Percentiles rank a stretch among this genome's conserved stretches.
Conservation (phyloP, 53 echinoderm and acorn worm species). For the Echinarachnius parma region DNA sequence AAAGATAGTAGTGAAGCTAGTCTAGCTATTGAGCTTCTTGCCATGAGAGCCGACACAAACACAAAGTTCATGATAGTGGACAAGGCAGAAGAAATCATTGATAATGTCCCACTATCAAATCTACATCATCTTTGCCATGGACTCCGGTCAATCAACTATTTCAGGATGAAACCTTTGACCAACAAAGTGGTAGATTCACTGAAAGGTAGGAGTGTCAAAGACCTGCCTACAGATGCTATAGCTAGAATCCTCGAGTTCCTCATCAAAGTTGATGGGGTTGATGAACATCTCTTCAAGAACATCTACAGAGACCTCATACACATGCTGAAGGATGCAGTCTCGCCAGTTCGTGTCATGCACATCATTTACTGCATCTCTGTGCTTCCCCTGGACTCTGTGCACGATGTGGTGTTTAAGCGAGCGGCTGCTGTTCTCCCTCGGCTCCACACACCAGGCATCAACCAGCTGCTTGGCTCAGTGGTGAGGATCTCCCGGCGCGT, state of each 20-base stretch:
- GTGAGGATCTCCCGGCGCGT: constrained; percentile 50
- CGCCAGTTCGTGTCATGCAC: constrained; percentile 12
- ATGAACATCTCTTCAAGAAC: constrained; percentile 35
- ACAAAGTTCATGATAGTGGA: constrained; percentile 24
- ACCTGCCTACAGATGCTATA: constrained; percentile 27
- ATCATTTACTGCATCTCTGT: constrained; percentile 61
- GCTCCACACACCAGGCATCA: constrained; percentile 70
- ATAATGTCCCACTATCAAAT: background rate
- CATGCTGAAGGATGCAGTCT: constrained; percentile 29
- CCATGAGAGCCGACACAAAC: constrained; percentile 33
- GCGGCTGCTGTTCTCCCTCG: constrained; percentile 57
- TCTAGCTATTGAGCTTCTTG: constrained; percentile 52
- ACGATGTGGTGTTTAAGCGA: constrained; percentile 33
- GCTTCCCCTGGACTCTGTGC: constrained; percentile 44
- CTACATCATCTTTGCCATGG: constrained; percentile 35
- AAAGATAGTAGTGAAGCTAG: constrained; percentile 54
- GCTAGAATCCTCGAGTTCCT: constrained; percentile 51
- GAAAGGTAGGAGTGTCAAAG: background rate
- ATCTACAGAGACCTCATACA: constrained; percentile 4
- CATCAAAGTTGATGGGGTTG: constrained; percentile 28
- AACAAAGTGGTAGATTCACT: constrained; percentile 11
- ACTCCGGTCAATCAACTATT: constrained; percentile 19
- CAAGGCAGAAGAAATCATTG: constrained; percentile 14
- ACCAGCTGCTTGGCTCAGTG: constrained; percentile 61
- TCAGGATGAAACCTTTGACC: constrained; percentile 14